phyloP scores from a whole-genome alignment of 2,797 vertebrate species.

The Steatocranus sp. region DNA sequence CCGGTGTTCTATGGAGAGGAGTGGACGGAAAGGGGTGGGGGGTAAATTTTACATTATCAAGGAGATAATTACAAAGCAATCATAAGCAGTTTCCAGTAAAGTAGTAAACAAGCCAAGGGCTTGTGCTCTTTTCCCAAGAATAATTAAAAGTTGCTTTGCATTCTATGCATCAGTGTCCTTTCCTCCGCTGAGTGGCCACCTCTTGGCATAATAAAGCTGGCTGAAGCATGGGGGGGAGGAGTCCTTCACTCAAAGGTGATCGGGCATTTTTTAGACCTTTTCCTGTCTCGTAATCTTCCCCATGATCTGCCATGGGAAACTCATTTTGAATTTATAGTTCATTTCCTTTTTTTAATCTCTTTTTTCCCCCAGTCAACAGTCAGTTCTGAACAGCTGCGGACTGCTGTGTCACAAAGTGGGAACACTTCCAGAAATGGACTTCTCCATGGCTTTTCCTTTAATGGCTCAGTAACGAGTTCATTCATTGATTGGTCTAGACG shows the following conservation, averaged over 20 bases:
- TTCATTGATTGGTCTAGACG: conserved; percentile 43
- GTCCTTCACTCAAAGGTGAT: conserved; percentile 19
- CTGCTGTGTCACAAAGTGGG: conserved; percentile 24
- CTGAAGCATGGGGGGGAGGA: not conserved
- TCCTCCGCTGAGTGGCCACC: conserved; percentile 44
- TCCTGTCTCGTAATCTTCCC: not conserved
- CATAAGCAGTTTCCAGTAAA: conserved; percentile 69
- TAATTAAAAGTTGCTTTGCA: conserved; percentile 69
- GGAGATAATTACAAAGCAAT: conserved; percentile 75
- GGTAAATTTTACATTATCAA: conserved; percentile 65
- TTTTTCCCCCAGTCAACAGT: not conserved
- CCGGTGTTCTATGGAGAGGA: conserved; percentile 31
- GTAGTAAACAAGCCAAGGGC: conserved; percentile 74
- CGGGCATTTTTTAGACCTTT: conserved; percentile 15
- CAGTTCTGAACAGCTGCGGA: conserved; percentile 14
- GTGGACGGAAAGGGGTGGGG: conserved; percentile 39
- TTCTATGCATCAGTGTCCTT: conserved; percentile 65
- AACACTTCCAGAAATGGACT: conserved; percentile 24
- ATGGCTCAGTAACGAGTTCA: conserved; percentile 24
- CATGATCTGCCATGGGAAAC: not conserved
- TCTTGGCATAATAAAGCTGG: conserved; percentile 45
- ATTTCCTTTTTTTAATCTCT: not conserved
- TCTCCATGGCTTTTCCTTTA: conserved; percentile 14
- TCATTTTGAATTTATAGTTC: not conserved
- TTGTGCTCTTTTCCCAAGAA: conserved; percentile 62